Evolutionary conservation across 1,140 invertebrate genomes (phyloP), one percentile per base, ranked within the genome.

Genomic region (Drosophila ironensis): DNA sequence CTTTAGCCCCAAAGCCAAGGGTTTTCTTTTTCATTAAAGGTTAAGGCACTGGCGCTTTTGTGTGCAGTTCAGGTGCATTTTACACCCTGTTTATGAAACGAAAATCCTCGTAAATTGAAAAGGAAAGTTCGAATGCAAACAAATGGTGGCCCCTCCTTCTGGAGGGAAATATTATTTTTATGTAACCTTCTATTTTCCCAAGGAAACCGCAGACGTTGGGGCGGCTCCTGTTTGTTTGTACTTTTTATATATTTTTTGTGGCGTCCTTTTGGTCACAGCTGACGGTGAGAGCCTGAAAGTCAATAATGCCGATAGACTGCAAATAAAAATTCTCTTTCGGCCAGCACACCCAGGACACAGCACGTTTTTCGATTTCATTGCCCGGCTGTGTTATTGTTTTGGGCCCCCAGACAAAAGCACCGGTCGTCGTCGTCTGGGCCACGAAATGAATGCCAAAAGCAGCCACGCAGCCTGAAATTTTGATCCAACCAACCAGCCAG

Each of bases 291-390:
- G 33, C 35, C 20, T 27, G 45, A 44, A 71, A 71, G 80, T 82
- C 78, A 84, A 82, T 82, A 82, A 73, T 76, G 50, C 72, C 77
- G 82, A 82, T 82, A 82, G 80, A 82, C 73, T 69, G 69, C 80
- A 77, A 82, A 84, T 73, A 82, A 81, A 81, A 82, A 77, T 56
- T 59, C 33, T 45, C 27, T 56, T 71, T 67, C 12, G 51, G 53
- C 7, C 42, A 30, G n/a, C n/a, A n/a, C n/a, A n/a, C n/a, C n/a
- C n/a, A 4, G 11, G 8, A 22, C 17, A 41, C 17, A 35, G 63
- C 59, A 64, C 56, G 60, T 63, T 61, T 66, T 75, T 75, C 72
- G 70, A 75, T 69, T 72, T 74, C 37, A 72, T 68, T 63, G 60
- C 60, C 71, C 64, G 73, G 73, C 51, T 47, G 71, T 63, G 71